phyloP scores from a whole-genome alignment of 2,113 vertebrate genomes.

The Hipposideros armiger region DNA sequence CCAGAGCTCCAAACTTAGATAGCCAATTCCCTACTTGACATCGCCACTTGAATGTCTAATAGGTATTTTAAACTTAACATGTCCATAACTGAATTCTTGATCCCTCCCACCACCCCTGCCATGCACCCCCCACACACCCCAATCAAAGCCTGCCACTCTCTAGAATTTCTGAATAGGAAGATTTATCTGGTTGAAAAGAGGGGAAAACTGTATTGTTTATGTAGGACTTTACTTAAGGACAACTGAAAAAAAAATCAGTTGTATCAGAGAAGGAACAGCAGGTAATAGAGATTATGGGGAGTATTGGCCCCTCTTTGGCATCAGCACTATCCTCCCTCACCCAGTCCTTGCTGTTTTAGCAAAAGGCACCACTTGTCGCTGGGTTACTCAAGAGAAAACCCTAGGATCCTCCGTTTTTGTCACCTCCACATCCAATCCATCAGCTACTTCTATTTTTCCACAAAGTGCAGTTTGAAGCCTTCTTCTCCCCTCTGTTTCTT shows the following conservation, averaged over 20 bases:
- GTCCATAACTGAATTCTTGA: not conserved
- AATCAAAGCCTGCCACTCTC: not conserved
- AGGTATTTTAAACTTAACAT: constrained; percentile 48
- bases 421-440: no score
- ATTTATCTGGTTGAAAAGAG: not conserved
- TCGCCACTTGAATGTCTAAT: not conserved
- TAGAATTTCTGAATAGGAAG: constrained; percentile 26
- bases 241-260: not conserved
- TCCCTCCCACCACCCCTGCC: no score
- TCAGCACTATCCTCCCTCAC: not conserved
- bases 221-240: not conserved
- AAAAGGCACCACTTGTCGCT: not conserved
- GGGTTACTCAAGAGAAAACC: not conserved
- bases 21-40: not conserved
- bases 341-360: not conserved
- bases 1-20: not conserved
- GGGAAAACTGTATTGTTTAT: not conserved
- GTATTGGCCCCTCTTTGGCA: not conserved
- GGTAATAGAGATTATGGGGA: not conserved
- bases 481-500: not conserved
- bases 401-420: not conserved
- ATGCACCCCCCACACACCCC: not conserved
- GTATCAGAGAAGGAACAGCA: not conserved
- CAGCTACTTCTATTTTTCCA: not conserved
- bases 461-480: not conserved